Evolutionary conservation across 2,797 vertebrate genomes (phyloP).

Genomic region (Melanotaenia parkinsoni): DNA sequence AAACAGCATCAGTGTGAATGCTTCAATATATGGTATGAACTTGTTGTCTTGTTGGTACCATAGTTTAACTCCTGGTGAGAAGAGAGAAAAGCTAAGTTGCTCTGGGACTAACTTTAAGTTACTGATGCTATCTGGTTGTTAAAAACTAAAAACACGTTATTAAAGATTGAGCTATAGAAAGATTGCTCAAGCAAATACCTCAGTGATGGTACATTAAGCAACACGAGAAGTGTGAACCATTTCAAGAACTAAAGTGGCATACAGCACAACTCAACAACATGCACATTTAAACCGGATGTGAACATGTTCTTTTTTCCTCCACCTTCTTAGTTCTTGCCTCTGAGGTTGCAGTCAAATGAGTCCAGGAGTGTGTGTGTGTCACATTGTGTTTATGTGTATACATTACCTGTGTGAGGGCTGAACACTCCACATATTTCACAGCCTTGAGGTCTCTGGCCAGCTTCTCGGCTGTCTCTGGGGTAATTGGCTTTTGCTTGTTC

Average conservation of each 20-base stretch:
- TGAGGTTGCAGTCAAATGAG: not conserved
- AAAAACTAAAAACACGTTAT: no score
- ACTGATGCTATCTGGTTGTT: no score
- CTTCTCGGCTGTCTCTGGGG: slow-evolving; percentile 85
- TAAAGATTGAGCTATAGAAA: no score
- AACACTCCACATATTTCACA: slow-evolving; percentile 88
- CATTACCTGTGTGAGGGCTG: slow-evolving; percentile 85
- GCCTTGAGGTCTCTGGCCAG: slow-evolving; percentile 86
- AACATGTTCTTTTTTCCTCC: slow-evolving; percentile 65
- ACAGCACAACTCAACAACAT: slow-evolving; percentile 32
- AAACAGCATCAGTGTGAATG: no score
- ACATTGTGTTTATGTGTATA: not conserved
- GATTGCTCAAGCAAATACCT: no score
- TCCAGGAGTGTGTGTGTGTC: not conserved
- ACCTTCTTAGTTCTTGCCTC: slow-evolving; percentile 57
- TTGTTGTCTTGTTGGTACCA: no score
- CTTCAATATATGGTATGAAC: no score
- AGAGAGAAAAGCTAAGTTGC: no score
- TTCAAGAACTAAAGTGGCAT: slow-evolving; percentile 20
- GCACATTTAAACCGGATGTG: slow-evolving; percentile 35
- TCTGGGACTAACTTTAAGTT: no score
- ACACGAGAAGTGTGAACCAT: not conserved
- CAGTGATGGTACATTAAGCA: no score
- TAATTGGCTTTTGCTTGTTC: slow-evolving; percentile 88
- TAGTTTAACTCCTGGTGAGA: no score